These are phyloP conservation scores for Anastatus disparis DNA, from an alignment of 1,140 invertebrate species.

Conservation along the genomic window DNA sequence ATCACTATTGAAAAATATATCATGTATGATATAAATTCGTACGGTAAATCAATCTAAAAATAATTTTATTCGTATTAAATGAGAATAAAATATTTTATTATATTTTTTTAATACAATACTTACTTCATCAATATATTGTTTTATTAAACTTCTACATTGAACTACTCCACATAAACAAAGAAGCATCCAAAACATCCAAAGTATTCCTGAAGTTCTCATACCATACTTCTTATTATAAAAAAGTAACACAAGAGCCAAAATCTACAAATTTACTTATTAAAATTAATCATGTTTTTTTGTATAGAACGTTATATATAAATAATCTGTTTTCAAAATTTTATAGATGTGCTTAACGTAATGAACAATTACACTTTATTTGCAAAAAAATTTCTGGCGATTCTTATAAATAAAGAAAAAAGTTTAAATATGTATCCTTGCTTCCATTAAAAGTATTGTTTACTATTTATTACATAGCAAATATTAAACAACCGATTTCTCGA, in stretches of 20 bases:
- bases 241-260: constrained; percentile 75
- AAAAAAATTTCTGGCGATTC: too few relatives aligned
- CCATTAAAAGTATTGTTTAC: too few relatives aligned
- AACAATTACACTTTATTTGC: too few relatives aligned
- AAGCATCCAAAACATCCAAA: constrained; percentile 90
- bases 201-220: constrained; percentile 84
- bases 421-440: too few relatives aligned
- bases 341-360: too few relatives aligned
- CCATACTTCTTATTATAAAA: constrained; percentile 85
- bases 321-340: too few relatives aligned
- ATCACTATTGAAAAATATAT: constrained; percentile 82
- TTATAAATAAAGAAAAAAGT: too few relatives aligned
- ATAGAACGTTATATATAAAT: constrained; percentile 6
- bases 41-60: constrained; percentile 57
- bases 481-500: too few relatives aligned
- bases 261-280: constrained; percentile 68
- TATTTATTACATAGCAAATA: too few relatives aligned
- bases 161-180: constrained; percentile 76
- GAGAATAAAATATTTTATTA: too few relatives aligned
- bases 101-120: neutral
- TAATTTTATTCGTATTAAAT: constrained; percentile 20
- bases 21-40: constrained; percentile 81
- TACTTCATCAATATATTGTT: constrained; percentile 51
- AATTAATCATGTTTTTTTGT: too few relatives aligned
- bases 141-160: constrained; percentile 78